These are phyloP conservation scores for Naja naja DNA, from an alignment of 2,113 vertebrate genomes.

Conservation along the genomic window DNA sequence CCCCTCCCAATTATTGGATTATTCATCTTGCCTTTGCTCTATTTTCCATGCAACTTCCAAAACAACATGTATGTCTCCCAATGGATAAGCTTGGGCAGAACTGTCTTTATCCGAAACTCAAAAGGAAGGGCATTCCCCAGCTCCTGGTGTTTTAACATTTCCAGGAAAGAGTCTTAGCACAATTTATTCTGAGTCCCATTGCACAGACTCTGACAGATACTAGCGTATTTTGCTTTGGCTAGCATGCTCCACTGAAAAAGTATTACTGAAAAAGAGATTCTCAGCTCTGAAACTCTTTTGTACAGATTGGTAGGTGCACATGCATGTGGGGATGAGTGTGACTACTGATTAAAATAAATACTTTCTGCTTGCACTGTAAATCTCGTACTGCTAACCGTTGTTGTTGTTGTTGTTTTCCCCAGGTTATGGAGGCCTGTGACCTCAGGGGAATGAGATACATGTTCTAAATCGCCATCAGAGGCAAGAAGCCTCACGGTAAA, in stretches of 20 bases:
- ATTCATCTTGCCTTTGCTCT: conserved; percentile 55
- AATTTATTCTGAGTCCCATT: conserved; percentile 15
- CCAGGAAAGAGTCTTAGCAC: conserved; percentile 1
- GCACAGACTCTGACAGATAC: neutral
- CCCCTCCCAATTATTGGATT: conserved; percentile 41
- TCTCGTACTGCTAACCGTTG: neutral
- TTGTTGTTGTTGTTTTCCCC: too few relatives aligned
- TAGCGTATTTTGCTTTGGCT: neutral
- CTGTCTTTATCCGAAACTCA: conserved; percentile 34
- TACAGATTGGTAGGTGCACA: neutral
- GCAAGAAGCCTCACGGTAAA: neutral
- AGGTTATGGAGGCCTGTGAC: neutral
- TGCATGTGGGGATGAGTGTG: neutral
- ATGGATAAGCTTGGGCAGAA: conserved; percentile 43
- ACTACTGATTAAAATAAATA: neutral
- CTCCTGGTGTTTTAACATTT: conserved; percentile 35
- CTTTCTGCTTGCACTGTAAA: neutral
- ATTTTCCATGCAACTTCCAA: conserved; percentile 59
- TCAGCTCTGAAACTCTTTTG: neutral
- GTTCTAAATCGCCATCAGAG: neutral
- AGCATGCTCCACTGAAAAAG: neutral
- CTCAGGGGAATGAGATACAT: neutral
- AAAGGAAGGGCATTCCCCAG: conserved; percentile 43
- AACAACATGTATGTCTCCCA: conserved; percentile 8
- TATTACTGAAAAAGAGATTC: neutral